Evolutionary conservation across 2,113 vertebrate species (phyloP).

Genomic region (Pseudopipra pipra): DNA sequence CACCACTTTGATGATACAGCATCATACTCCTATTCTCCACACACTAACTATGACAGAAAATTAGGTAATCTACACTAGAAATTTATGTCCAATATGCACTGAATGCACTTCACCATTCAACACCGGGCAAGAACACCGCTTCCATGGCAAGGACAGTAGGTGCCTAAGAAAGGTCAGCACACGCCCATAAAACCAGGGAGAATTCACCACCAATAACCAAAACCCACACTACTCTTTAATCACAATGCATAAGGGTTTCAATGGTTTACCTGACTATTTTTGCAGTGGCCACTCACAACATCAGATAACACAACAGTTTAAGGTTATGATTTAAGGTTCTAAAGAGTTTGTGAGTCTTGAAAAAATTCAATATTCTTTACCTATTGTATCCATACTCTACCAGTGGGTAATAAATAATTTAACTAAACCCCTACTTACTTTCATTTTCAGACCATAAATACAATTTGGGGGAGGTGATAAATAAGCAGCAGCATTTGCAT

Average conservation of each 20-base stretch:
- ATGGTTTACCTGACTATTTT: background rate
- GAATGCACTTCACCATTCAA: background rate
- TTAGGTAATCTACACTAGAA: background rate
- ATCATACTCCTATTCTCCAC: background rate
- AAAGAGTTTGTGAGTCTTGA: background rate
- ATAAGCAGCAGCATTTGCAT: background rate
- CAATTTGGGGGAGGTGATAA: background rate
- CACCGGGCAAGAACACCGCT: background rate
- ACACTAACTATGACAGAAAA: background rate
- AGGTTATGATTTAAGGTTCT: background rate
- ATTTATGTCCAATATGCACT: accelerated
- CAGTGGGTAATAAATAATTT: background rate
- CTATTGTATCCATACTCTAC: background rate
- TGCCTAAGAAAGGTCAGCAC: background rate
- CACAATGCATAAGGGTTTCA: background rate
- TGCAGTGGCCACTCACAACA: background rate
- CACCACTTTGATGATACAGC: background rate
- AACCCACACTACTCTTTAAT: background rate
- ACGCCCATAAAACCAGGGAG: background rate
- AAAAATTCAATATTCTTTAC: background rate
- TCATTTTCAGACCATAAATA: background rate
- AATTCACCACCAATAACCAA: background rate
- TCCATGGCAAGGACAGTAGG: background rate
- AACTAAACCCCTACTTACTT: background rate
- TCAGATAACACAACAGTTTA: background rate